Conservation (phyloP, 2,888 invertebrate species). For the Plebejus anna region DNA sequence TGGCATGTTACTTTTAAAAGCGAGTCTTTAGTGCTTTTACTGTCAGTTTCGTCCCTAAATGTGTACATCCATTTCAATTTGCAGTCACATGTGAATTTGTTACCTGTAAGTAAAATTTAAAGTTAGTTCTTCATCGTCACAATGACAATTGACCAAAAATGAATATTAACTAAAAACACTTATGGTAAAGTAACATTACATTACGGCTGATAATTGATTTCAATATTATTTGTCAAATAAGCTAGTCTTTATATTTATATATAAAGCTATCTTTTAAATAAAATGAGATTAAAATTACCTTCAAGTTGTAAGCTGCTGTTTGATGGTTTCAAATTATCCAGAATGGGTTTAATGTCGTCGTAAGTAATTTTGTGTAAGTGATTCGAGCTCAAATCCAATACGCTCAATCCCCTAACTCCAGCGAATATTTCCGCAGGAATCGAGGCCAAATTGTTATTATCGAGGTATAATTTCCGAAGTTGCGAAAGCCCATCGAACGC, state of each 20-base stretch:
- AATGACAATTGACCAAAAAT: no score
- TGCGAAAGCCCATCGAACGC: conserved; percentile 88
- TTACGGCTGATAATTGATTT: no score
- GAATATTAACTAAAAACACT: no score
- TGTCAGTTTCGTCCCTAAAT: conserved; percentile 86
- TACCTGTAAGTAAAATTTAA: conserved; percentile 80
- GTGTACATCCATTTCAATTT: conserved; percentile 89
- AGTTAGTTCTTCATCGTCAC: not conserved
- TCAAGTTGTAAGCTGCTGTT: conserved; percentile 87
- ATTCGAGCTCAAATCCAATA: conserved; percentile 89
- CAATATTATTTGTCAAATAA: no score
- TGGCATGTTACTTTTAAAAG: conserved; percentile 86
- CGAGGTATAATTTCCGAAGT: conserved; percentile 85
- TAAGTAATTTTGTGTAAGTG: conserved; percentile 87
- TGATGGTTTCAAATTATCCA: conserved; percentile 87
- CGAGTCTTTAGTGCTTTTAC: conserved; percentile 83
- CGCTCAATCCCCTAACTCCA: conserved; percentile 84
- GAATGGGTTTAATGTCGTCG: conserved; percentile 87
- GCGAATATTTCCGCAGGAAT: conserved; percentile 86
- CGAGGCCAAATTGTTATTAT: conserved; percentile 86
- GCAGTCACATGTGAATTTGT: conserved; percentile 91
- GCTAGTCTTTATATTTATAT: no score
- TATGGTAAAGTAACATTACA: no score
- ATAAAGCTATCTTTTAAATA: no score
- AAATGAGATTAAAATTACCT: conserved; percentile 77